Conservation (phyloP, 2,797 vertebrate species). For the Alca torda region DNA sequence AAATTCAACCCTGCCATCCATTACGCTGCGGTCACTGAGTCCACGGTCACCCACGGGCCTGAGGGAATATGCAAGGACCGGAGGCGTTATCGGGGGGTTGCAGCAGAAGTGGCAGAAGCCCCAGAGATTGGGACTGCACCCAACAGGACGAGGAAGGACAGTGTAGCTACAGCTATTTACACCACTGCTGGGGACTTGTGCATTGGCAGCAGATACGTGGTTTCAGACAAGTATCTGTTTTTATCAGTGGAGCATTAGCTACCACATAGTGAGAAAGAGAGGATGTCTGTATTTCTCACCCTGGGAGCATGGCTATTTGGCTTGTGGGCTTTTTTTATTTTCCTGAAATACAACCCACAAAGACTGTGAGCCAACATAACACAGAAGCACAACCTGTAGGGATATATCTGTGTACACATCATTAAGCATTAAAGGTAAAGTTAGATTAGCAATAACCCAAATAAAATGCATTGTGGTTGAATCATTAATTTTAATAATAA, state of each 20-base stretch:
- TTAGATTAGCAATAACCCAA: constrained; percentile 13
- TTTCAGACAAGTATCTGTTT: background rate
- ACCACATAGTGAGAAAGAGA: background rate
- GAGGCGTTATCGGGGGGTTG: background rate
- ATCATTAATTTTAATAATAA: constrained; percentile 56
- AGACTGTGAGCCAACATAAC: background rate
- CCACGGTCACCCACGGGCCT: accelerated
- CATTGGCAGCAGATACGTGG: background rate
- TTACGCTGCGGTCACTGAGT: accelerated
- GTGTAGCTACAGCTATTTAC: background rate
- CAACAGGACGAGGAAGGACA: background rate
- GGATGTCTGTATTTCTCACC: background rate
- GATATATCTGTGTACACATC: background rate
- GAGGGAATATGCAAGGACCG: background rate
- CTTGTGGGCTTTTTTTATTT: background rate
- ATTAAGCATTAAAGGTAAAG: constrained; percentile 32
- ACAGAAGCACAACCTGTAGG: background rate
- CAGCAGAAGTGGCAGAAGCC: background rate
- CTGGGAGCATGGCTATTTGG: background rate
- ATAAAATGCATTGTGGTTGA: constrained; percentile 25
- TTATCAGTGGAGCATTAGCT: background rate
- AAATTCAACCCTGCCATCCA: background rate
- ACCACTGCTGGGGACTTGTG: background rate
- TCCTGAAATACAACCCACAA: background rate
- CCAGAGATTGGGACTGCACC: accelerated